Percentiles rank a stretch among this genome's conserved stretches.
These are phyloP conservation scores for Aradus depressus DNA, from an alignment of 2,888 invertebrate species.

Conservation along the genomic window DNA sequence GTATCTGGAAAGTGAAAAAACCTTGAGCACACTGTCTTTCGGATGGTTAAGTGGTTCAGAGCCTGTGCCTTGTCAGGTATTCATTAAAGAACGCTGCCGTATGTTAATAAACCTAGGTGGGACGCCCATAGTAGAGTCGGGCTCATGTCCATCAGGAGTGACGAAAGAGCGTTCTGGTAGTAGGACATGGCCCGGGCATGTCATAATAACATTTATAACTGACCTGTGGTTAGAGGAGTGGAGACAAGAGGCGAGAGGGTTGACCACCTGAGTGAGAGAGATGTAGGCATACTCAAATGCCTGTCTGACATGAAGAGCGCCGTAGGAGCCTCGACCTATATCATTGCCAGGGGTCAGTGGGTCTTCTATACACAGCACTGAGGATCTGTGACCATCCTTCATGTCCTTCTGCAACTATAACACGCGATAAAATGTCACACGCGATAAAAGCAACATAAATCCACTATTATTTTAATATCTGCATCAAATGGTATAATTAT, in stretches of 20 bases:
- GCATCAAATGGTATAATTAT: background rate
- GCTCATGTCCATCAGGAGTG: too few species aligned
- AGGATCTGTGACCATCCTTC: conserved; percentile 88
- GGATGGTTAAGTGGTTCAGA: too few species aligned
- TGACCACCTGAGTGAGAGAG: conserved; percentile 65
- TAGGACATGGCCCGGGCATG: too few species aligned
- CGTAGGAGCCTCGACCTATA: conserved; percentile 94
- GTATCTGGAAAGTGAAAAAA: too few species aligned
- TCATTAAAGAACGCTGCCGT: too few species aligned
- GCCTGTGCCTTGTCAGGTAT: too few species aligned
- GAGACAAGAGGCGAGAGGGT: conserved; percentile 40
- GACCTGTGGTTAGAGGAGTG: too few species aligned
- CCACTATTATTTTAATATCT: background rate
- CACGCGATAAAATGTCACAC: conserved; percentile 11
- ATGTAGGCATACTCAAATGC: conserved; percentile 95
- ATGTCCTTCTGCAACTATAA: conserved; percentile 69
- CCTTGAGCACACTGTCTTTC: too few species aligned
- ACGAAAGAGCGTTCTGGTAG: too few species aligned
- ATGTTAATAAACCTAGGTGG: too few species aligned
- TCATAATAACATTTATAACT: too few species aligned
- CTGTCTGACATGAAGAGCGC: conserved; percentile 77
- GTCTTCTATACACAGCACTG: conserved; percentile 93
- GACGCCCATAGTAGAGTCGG: too few species aligned
- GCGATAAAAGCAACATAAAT: background rate
- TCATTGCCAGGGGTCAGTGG: conserved; percentile 93